phyloP scores from a whole-genome alignment of 2,888 invertebrate species.

The Brenthis hecate region DNA sequence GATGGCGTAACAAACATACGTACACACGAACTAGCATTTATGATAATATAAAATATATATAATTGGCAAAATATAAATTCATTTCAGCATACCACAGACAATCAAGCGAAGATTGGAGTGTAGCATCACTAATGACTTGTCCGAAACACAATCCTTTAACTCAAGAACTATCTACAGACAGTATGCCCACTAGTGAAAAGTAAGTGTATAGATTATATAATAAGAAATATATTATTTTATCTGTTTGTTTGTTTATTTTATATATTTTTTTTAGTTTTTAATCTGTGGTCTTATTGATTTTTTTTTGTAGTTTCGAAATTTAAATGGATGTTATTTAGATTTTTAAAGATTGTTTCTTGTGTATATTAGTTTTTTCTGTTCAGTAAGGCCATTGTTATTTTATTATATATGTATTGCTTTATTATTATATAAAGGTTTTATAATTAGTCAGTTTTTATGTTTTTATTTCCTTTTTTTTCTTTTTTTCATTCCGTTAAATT shows the following conservation, averaged over 20 bases:
- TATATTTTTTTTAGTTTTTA: not conserved
- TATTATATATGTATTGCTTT: slow-evolving; percentile 1
- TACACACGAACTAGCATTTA: not conserved
- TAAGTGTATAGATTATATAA: slow-evolving; percentile 52
- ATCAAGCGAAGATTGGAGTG: slow-evolving; percentile 85
- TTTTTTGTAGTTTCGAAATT: not conserved
- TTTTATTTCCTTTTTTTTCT: slow-evolving; percentile 5
- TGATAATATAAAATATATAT: too few species aligned
- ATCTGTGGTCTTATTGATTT: slow-evolving; percentile 1
- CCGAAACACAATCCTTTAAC: slow-evolving; percentile 81
- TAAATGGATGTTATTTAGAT: not conserved
- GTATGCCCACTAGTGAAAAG: slow-evolving; percentile 75
- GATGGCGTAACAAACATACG: not conserved
- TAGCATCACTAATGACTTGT: slow-evolving; percentile 88
- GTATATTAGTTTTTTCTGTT: not conserved
- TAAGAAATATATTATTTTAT: slow-evolving; percentile 3
- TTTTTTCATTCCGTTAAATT: not conserved
- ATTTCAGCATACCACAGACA: slow-evolving; percentile 66
- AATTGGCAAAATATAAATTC: not conserved
- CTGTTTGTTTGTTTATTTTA: not conserved
- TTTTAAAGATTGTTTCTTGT: not conserved
- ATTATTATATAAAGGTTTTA: not conserved
- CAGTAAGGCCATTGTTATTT: slow-evolving; percentile 4
- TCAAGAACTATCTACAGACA: slow-evolving; percentile 58
- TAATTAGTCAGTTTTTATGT: slow-evolving; percentile 21